Conservation (phyloP, 1,140 invertebrate species). For the Hesperophylax magnus region DNA sequence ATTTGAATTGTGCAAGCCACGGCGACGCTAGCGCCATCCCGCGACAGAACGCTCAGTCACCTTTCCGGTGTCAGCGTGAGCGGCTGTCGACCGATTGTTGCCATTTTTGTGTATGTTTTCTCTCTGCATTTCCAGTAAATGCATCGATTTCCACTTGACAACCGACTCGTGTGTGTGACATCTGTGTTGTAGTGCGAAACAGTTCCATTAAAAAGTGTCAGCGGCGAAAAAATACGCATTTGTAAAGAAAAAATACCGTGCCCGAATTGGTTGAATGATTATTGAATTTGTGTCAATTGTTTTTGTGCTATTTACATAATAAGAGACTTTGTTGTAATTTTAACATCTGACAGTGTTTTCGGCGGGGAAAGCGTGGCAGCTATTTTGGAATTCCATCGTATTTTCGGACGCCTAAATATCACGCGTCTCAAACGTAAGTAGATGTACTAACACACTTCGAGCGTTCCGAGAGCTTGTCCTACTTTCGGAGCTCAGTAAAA, state of each 20-base stretch:
- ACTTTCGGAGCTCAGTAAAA: constrained; percentile 13
- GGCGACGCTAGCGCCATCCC: constrained; percentile 36
- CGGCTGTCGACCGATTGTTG: constrained; percentile 19
- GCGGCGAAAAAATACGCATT: constrained; percentile 8
- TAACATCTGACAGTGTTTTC: constrained; percentile 32
- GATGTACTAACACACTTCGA: background rate
- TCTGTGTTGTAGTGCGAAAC: constrained; percentile 23
- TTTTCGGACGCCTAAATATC: constrained; percentile 2
- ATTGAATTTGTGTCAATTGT: constrained; percentile 48
- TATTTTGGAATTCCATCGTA: constrained; percentile 21
- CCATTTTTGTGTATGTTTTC: constrained; percentile 42
- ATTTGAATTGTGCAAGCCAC: constrained; percentile 44
- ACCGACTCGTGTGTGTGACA: constrained; percentile 36
- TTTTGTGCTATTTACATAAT: constrained; percentile 47
- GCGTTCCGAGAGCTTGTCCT: constrained; percentile 13
- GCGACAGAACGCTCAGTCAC: constrained; percentile 34
- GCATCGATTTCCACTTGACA: constrained; percentile 47
- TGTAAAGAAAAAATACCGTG: constrained; percentile 28
- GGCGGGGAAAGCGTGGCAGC: constrained; percentile 28
- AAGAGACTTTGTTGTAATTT: constrained; percentile 35
- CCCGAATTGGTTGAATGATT: constrained; percentile 43
- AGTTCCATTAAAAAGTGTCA: constrained; percentile 30
- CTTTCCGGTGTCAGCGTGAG: constrained; percentile 46
- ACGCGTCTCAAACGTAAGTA: constrained; percentile 23
- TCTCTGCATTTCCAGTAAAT: constrained; percentile 43